phyloP scores from a whole-genome alignment of 2,797 vertebrate species.

The Aplochiton taeniatus region DNA sequence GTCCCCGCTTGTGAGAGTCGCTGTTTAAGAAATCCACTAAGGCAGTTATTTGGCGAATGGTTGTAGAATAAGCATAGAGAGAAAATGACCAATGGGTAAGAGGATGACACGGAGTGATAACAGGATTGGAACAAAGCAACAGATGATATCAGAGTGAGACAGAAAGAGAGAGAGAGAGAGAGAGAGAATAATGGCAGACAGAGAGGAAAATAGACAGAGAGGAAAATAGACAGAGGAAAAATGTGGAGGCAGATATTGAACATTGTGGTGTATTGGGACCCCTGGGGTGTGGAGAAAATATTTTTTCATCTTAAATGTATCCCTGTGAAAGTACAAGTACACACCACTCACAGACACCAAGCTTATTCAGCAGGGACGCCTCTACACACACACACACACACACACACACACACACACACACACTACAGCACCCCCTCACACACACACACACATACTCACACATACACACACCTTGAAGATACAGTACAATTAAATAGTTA shows the following conservation, averaged over 20 bases:
- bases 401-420: constrained; percentile 34
- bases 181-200: too few relatives aligned
- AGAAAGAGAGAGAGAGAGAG: constrained; percentile 16
- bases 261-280: constrained; percentile 25
- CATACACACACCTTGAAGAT: constrained; percentile 33
- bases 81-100: background rate
- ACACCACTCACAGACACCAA: constrained; percentile 34
- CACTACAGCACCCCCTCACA: too few relatives aligned
- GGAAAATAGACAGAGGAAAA: too few relatives aligned
- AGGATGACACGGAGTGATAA: background rate
- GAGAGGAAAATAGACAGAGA: too few relatives aligned
- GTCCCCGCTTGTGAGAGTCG: background rate
- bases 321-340: constrained; percentile 29
- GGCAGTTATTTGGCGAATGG: too few relatives aligned
- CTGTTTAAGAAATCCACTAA: background rate
- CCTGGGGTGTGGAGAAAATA: constrained; percentile 33
- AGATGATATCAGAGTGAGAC: too few relatives aligned
- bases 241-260: too few relatives aligned
- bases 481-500: constrained; percentile 63
- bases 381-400: constrained; percentile 10
- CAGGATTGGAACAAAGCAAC: too few relatives aligned
- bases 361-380: too few relatives aligned
- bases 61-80: background rate
- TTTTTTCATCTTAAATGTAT: constrained; percentile 47
- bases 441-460: constrained; percentile 31